A percentile compares a stretch with the other conserved stretches of the same genome.
phyloP scores from a whole-genome alignment of 2,888 invertebrate genomes.

The Parascotia fuliginaria region DNA sequence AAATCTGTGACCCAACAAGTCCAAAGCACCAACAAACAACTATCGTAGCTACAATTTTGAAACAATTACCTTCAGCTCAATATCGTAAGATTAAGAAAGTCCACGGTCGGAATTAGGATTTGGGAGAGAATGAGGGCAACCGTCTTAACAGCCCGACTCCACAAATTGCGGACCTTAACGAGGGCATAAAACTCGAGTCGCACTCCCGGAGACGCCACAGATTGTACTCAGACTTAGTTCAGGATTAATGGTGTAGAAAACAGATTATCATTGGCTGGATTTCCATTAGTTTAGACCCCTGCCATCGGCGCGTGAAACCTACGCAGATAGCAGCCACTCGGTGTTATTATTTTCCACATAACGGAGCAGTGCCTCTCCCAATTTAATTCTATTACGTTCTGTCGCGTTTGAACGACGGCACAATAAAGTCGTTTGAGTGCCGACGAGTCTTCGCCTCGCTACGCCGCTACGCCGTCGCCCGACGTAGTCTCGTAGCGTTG shows the following conservation, averaged over 20 bases:
- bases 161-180: constrained; percentile 86
- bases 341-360: constrained; percentile 86
- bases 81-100: constrained; percentile 85
- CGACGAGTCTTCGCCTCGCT: constrained; percentile 46
- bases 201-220: constrained; percentile 81
- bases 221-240: constrained; percentile 84
- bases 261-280: constrained; percentile 86
- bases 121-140: constrained; percentile 74
- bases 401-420: constrained; percentile 82
- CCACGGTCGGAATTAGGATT: constrained; percentile 83
- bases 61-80: constrained; percentile 84
- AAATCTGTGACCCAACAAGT: constrained; percentile 25
- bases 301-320: constrained; percentile 84
- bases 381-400: constrained; percentile 85
- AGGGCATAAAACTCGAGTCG: constrained; percentile 83
- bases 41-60: constrained; percentile 77
- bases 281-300: constrained; percentile 83
- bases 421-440: constrained; percentile 79
- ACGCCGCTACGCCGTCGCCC: constrained; percentile 19
- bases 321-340: constrained; percentile 76
- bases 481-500: constrained; percentile 17
- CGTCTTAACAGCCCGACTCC: constrained; percentile 83
- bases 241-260: constrained; percentile 87
- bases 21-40: constrained; percentile 49
- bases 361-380: constrained; percentile 79